Evolutionary conservation across 2,113 vertebrate genomes (phyloP).

Genomic region (Crotalus horridus): DNA sequence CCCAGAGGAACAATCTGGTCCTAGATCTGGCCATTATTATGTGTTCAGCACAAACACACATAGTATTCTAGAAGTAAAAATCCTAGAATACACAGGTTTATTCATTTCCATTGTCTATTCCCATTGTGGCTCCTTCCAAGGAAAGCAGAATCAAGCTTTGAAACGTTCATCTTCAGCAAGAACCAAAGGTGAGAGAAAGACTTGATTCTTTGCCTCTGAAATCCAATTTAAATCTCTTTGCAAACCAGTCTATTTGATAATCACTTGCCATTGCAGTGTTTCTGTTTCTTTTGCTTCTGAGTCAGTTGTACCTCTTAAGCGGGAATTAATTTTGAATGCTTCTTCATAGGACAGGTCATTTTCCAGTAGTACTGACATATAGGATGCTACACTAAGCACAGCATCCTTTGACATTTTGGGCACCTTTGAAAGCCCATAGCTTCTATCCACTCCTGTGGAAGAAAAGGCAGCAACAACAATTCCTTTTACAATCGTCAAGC

Average conservation of each 20-base stretch:
- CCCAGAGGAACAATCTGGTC: background rate
- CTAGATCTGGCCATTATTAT: background rate
- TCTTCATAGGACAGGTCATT: background rate
- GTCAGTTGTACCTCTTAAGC: background rate
- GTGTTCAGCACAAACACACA: background rate
- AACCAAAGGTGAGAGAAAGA: background rate
- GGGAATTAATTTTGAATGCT: background rate
- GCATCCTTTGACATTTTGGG: background rate
- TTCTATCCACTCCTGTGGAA: background rate
- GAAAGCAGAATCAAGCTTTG: background rate
- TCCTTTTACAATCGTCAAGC: background rate
- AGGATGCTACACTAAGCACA: background rate
- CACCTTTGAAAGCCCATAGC: background rate
- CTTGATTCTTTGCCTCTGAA: background rate
- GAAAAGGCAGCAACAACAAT: background rate
- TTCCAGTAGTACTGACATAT: background rate
- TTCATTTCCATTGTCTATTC: background rate
- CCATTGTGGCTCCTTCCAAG: background rate
- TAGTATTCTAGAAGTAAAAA: background rate
- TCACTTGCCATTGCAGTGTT: background rate
- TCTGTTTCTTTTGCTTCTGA: background rate
- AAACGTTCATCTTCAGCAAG: background rate
- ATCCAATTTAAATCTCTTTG: background rate
- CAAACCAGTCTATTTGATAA: background rate
- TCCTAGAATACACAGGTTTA: background rate